Evolutionary conservation across 2,113 vertebrate species (phyloP), one percentile per base, ranked within the genome.

Genomic region (Oxygymnocypris stewartii): DNA sequence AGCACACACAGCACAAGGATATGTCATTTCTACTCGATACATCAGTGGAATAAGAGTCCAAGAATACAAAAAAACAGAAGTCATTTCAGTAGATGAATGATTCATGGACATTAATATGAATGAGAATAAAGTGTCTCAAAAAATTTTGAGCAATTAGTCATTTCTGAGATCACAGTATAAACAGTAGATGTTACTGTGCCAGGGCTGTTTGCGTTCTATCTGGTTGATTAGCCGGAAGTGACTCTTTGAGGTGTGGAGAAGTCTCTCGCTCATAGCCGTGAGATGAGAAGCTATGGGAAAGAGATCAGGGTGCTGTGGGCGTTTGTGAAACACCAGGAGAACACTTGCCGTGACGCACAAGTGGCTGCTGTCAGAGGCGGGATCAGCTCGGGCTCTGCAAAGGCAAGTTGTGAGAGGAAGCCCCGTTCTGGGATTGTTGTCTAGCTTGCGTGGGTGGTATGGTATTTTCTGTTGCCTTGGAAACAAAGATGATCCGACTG

Each of bases 401-500:
- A 89, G 75, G 78, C 63, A 81, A 9, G 59, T 84, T 85, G 54
- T 40, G 61, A 91, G 87, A 94, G 92, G 93, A 93, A 94, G 93
- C 90, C 93, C 91, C 89, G 86, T 35, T 89, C 82, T 75, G 23
- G 49, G 85, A 85, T 78, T 35, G 31, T 13, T 40, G 35, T 16
- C 28, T 69, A 51, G 11, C 63, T 4, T n/a, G 47, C 20, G 54
- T 82, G 25, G 79, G 79, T 40, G 18, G 65, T 28, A 40, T 54
- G 13, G 28, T 42, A 25, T 59, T 42, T 63, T 35, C 87, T 4
- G 67, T 91, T 86, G 76, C 57, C 82, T 42, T 89, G 86, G 84
- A 85, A 87, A 89, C 80, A 61, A 84, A 78, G 61, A 76, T 69
- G 49, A 78, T 79, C 51, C 37, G 4, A 31, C 10, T 84, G 63